Conservation (phyloP, 2,888 invertebrate species). For the Plagiodera versicolora region DNA sequence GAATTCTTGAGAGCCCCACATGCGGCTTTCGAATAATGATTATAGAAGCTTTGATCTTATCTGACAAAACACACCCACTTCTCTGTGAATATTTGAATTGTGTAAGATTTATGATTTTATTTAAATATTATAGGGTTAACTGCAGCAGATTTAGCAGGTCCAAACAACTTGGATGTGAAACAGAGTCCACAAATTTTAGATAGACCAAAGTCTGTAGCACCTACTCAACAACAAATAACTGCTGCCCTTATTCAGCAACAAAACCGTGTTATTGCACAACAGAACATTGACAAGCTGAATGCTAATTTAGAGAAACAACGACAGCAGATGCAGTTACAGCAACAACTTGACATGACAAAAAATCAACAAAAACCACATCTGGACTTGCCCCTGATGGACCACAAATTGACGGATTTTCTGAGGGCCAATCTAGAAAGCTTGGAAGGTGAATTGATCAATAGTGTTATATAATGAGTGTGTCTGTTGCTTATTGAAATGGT, state of each 20-base stretch:
- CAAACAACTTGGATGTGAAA: slow-evolving; percentile 44
- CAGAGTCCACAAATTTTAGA: slow-evolving; percentile 48
- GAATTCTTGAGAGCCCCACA: slow-evolving; percentile 46
- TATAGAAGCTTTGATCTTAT: slow-evolving; percentile 49
- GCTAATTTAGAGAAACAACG: slow-evolving; percentile 59
- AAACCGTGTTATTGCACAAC: slow-evolving; percentile 61
- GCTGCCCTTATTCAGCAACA: slow-evolving; percentile 68
- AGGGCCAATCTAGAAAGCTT: slow-evolving; percentile 73
- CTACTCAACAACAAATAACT: slow-evolving; percentile 66
- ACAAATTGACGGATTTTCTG: slow-evolving; percentile 72
- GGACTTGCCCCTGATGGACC: slow-evolving; percentile 58
- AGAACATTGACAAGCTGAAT: slow-evolving; percentile 64
- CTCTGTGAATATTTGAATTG: too few relatives aligned
- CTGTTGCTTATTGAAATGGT: too few relatives aligned
- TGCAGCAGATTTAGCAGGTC: slow-evolving; percentile 52
- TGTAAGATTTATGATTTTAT: too few relatives aligned
- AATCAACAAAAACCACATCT: slow-evolving; percentile 51
- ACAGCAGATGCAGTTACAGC: slow-evolving; percentile 47
- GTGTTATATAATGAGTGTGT: too few relatives aligned
- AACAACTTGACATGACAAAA: slow-evolving; percentile 48
- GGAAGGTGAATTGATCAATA: slow-evolving; percentile 60
- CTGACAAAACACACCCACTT: slow-evolving; percentile 39
- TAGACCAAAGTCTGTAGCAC: slow-evolving; percentile 52
- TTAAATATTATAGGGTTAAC: slow-evolving; percentile 38
- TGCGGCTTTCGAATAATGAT: slow-evolving; percentile 46